Conservation (phyloP, 2,113 vertebrate genomes). For the Corvus hawaiiensis region DNA sequence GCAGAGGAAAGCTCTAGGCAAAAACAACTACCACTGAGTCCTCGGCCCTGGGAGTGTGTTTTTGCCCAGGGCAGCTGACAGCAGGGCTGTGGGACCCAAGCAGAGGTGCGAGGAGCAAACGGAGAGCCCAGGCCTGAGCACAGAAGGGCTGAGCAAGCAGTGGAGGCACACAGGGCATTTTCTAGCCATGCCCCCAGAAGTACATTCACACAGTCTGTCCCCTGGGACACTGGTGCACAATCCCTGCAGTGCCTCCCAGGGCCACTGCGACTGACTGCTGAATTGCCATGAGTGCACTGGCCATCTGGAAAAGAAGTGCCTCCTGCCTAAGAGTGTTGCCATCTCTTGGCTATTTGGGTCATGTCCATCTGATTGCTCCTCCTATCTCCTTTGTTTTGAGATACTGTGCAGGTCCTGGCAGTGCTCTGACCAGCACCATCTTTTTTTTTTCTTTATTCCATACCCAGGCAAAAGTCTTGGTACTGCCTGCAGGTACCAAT, state of each 20-base stretch:
- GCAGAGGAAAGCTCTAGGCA: not conserved
- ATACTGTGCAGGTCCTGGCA: not conserved
- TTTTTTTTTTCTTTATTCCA: not conserved
- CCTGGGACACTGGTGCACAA: not conserved
- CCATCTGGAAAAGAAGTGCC: not conserved
- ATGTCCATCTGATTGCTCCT: not conserved
- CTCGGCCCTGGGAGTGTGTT: not conserved
- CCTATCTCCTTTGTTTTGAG: not conserved
- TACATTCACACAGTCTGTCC: not conserved
- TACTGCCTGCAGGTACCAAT: not conserved
- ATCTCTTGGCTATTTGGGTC: not conserved
- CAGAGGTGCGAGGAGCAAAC: not conserved
- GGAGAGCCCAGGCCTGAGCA: not conserved
- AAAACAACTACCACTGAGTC: not conserved
- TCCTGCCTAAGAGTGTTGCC: not conserved
- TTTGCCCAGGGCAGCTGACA: not conserved
- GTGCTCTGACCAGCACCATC: not conserved
- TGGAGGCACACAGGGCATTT: not conserved
- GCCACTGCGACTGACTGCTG: not conserved
- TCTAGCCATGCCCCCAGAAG: not conserved
- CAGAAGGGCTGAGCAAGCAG: not conserved
- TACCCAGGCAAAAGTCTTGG: not conserved
- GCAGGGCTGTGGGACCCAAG: not conserved
- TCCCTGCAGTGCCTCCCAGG: not conserved
- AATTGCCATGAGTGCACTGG: accelerated